Percentiles rank a stretch among this genome's conserved stretches.
Evolutionary conservation across 2,797 vertebrate genomes (phyloP).

Genomic region (Pristis pectinata): DNA sequence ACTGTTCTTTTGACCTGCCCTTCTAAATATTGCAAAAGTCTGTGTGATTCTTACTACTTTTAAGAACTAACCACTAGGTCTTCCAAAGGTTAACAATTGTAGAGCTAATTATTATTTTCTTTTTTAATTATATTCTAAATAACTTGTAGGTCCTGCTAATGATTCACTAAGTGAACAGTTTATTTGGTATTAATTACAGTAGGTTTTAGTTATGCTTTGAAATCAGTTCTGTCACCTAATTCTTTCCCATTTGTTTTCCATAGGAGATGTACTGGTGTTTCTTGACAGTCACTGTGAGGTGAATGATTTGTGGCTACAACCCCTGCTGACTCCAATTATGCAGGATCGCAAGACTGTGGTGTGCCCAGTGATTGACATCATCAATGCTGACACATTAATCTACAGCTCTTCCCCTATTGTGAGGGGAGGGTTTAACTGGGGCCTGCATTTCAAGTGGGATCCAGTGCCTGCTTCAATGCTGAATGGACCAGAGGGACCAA

Average conservation of each 20-base stretch:
- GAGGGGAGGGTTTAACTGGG: slow-evolving; percentile 94
- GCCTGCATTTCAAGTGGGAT: slow-evolving; percentile 97
- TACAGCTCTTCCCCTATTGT: slow-evolving; percentile 90
- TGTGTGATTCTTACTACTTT: neutral
- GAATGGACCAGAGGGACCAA: slow-evolving; percentile 63
- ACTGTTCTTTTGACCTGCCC: neutral
- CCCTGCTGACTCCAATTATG: slow-evolving; percentile 69
- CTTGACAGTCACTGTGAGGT: slow-evolving; percentile 97
- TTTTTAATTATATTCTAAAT: neutral
- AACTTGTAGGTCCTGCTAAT: neutral
- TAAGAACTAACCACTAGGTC: neutral
- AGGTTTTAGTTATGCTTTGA: neutral
- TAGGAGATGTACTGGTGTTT: slow-evolving; percentile 88
- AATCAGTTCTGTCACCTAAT: neutral
- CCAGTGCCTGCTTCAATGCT: slow-evolving; percentile 77
- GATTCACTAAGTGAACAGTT: neutral
- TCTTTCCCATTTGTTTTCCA: neutral
- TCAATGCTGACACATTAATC: slow-evolving; percentile 83
- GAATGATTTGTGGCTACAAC: slow-evolving; percentile 82
- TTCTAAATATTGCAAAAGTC: neutral
- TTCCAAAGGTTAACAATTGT: neutral
- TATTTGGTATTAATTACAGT: neutral
- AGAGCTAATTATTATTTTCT: neutral
- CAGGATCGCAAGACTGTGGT: slow-evolving; percentile 71
- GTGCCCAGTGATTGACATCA: slow-evolving; percentile 93